A percentile compares a stretch with the other conserved stretches of the same genome.
Evolutionary conservation across 92 coral and sea anemone genomes (phyloP).

Genomic region (Palythoa heliodiscus): DNA sequence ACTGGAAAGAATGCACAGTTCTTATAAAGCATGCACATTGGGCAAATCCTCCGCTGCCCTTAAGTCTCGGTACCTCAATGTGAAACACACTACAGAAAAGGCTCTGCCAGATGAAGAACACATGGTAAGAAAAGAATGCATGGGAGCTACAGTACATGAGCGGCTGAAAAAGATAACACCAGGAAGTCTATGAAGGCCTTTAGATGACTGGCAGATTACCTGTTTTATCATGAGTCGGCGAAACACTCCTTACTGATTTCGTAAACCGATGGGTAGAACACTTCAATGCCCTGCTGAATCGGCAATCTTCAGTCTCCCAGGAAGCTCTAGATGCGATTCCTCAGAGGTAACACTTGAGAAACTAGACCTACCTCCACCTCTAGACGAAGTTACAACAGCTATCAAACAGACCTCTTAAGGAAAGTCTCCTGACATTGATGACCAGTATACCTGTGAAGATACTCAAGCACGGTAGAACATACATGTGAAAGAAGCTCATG

Average conservation of each 20-base stretch:
- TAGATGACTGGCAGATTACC: not conserved
- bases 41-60: not conserved
- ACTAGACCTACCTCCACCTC: not conserved
- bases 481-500: constrained; percentile 2
- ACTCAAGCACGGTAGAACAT: not conserved
- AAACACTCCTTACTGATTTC: not conserved
- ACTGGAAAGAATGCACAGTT: not conserved
- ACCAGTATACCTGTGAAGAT: constrained; percentile 2
- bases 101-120: not conserved
- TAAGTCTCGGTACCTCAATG: not conserved
- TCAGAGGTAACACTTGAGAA: not conserved
- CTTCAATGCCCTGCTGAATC: constrained; percentile 11
- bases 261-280: not conserved
- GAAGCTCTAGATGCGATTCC: constrained; percentile 21
- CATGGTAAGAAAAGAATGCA: constrained; percentile 8
- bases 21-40: not conserved
- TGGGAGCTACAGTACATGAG: constrained; percentile 9
- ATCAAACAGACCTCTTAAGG: too few species aligned
- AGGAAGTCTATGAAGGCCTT: not conserved
- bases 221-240: not conserved
- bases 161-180: constrained; percentile 29
- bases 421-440: too few species aligned
- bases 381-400: too few species aligned
- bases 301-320: not conserved
- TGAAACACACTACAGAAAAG: constrained; percentile 2